phyloP scores from a whole-genome alignment of 2,113 vertebrate species.

The Corythaixoides concolor region DNA sequence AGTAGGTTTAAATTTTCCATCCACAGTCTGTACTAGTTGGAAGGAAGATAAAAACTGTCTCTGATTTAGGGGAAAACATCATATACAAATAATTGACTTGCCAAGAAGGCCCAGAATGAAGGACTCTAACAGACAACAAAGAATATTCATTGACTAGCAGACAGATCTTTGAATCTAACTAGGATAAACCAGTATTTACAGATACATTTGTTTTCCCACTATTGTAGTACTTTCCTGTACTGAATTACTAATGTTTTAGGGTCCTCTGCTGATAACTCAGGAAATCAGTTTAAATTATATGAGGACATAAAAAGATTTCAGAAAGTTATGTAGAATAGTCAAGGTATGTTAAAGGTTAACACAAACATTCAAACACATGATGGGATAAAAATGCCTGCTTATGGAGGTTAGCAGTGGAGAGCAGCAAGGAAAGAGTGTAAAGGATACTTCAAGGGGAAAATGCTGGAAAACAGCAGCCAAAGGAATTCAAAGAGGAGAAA shows the following conservation, averaged over 20 bases:
- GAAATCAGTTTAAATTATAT: background rate
- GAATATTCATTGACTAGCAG: background rate
- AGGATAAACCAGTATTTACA: background rate
- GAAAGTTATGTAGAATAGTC: background rate
- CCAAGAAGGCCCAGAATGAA: background rate
- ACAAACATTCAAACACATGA: background rate
- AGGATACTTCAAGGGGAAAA: background rate
- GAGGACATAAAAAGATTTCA: background rate
- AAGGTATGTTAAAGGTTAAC: background rate
- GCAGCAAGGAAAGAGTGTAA: background rate
- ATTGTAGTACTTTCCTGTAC: background rate
- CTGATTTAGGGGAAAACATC: background rate
- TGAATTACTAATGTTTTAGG: background rate
- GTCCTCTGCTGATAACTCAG: background rate
- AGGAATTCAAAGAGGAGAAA: background rate
- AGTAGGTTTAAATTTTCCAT: background rate
- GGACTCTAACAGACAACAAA: background rate
- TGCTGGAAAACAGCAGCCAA: background rate
- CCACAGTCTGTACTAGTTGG: background rate
- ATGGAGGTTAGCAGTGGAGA: background rate
- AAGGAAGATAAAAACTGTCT: background rate
- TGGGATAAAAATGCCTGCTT: background rate
- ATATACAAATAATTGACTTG: background rate
- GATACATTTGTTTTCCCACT: background rate
- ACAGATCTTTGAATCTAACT: background rate